Evolutionary conservation across 30 jellyfish, hydroid and myxozoan species (phyloP).

Genomic region (Hydractinia echinata): DNA sequence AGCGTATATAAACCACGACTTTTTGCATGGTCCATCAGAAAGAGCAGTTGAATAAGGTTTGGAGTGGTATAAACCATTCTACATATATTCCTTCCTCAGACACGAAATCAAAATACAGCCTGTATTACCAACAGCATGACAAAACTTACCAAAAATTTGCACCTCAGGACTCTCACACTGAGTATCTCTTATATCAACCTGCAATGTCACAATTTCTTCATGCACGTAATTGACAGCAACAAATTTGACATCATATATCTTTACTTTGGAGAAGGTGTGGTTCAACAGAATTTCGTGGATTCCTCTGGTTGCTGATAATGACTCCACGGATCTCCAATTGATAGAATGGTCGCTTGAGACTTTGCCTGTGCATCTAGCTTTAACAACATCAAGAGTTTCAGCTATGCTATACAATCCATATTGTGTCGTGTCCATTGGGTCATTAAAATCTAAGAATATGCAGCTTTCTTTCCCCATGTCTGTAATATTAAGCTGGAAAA

Average conservation of each 20-base stretch:
- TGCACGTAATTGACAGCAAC: neutral
- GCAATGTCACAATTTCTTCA: neutral
- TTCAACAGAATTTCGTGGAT: conserved; percentile 1
- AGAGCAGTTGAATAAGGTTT: too few species aligned
- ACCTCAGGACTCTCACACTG: neutral
- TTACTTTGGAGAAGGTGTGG: neutral
- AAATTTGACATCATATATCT: neutral
- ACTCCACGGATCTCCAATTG: neutral
- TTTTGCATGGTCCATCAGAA: too few species aligned
- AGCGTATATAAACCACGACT: too few species aligned
- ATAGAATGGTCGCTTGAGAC: neutral
- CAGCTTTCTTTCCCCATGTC: neutral
- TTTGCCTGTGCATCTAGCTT: neutral
- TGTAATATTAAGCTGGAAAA: neutral
- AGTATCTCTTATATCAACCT: neutral
- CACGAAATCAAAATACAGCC: too few species aligned
- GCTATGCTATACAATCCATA: neutral
- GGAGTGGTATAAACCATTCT: too few species aligned
- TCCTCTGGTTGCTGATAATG: conserved; percentile 37
- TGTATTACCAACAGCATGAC: too few species aligned
- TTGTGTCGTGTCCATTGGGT: neutral
- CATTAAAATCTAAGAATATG: neutral
- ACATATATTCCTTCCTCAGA: too few species aligned
- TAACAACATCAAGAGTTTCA: neutral
- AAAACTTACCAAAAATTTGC: too few species aligned